Conservation (phyloP, 1,140 invertebrate species). For the Zaprionus nigranus region DNA sequence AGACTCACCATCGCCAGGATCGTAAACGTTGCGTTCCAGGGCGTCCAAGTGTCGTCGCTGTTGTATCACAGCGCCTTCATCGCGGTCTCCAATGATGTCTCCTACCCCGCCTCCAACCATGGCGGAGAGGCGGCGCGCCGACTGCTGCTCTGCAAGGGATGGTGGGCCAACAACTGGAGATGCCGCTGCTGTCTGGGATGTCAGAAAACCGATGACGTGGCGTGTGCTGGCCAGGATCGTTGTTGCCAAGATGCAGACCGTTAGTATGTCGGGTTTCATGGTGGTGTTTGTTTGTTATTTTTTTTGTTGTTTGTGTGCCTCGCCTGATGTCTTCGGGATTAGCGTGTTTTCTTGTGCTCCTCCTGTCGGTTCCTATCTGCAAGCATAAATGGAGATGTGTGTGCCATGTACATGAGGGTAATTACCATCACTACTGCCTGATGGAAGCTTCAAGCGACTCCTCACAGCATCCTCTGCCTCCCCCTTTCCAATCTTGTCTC, state of each 20-base stretch:
- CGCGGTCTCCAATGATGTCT: conserved; percentile 7
- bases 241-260: conserved; percentile 67
- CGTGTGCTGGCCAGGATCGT: conserved; percentile 69
- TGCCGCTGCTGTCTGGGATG: conserved; percentile 32
- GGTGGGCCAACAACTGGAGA: conserved; percentile 4
- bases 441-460: conserved; percentile 9
- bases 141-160: conserved; percentile 26
- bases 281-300: conserved; percentile 1
- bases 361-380: conserved; percentile 19
- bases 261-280: conserved; percentile 65
- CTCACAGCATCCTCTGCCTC: neutral
- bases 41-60: conserved; percentile 54
- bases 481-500: neutral
- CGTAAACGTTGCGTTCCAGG: conserved; percentile 77
- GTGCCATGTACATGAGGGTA: conserved; percentile 63
- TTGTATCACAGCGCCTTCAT: conserved; percentile 30
- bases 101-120: conserved; percentile 5
- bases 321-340: conserved; percentile 62
- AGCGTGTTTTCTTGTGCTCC: conserved; percentile 29
- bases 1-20: conserved; percentile 83
- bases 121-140: conserved; percentile 20
- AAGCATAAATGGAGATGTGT: conserved; percentile 41
- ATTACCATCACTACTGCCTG: conserved; percentile 69
- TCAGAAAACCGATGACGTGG: conserved; percentile 67
- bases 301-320: conserved; percentile 16